Base-by-base conservation (phyloP, 2,888 invertebrate species). In the Meandrusa payeni region DNA sequence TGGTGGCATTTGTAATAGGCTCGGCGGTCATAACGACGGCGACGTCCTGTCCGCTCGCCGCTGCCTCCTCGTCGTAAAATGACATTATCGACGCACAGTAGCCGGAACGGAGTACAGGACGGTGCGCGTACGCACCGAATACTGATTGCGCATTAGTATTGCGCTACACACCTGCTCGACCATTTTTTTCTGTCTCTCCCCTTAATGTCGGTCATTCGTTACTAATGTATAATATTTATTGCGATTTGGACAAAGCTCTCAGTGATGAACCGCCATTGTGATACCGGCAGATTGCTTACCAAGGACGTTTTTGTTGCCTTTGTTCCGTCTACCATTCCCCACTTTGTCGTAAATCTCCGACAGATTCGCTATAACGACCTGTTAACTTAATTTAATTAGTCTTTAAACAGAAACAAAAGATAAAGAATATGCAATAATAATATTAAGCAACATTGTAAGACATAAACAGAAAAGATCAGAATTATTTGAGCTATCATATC, bases 61-160 rank as follows among this genome's bases (percentile, higher is more conserved):
- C 63, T 64, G 64, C 63, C 67, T 65, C 76, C 81, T 71, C 77
- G 74, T 87, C 87, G 83, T 87, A 87, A 87, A 87, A 85, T 76
- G 80, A 86, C 86, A 86, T 80, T 85, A 87, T 83, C 83, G 83
- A 87, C 76, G 72, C 79, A 85, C 87, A 83, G 87, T 85, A 87
- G 87, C 87, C 87, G 87, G 87, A 87, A 87, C 87, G 85, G 75
- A 71, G 77, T 83, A 87, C 87, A 87, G 87, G 87, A 86, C 87
- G 85, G 62, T 83, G 85, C 68, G 76, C 67, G 59, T 75, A 72
- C 76, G 80, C 70, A 52, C 69, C 68, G 86, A 82, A 87, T 86
- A 86, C 77, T 86, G 85, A 86, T 86, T 77, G 76, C 78, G 71
- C 79, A 86, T 86, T 86, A 83, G 77, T 87, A 87, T 86, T 82